Evolutionary conservation across 35 echinoderm and acorn worm species (phyloP).

Genomic region (Stichopus chloronotus): DNA sequence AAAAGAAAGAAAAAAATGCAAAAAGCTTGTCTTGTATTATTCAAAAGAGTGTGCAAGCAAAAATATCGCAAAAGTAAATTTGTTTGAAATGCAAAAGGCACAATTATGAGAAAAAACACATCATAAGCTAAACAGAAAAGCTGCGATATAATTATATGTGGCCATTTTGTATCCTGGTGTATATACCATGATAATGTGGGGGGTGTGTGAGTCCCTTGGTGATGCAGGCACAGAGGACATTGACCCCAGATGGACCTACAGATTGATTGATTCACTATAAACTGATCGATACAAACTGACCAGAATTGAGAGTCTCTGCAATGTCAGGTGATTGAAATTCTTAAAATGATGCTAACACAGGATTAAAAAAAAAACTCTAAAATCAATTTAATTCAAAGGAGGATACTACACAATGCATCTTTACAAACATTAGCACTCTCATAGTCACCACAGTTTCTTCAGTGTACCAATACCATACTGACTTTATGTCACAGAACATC

Average conservation of each 20-base stretch:
- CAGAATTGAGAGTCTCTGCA: not conserved
- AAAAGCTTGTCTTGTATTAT: constrained; percentile 27
- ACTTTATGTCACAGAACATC: not conserved
- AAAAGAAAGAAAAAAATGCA: constrained; percentile 1
- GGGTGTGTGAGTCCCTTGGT: constrained; percentile 38
- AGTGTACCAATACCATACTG: not conserved
- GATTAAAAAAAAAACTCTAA: not conserved
- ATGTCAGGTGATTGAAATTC: not conserved
- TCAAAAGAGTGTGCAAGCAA: constrained; percentile 13
- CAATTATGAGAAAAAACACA: not conserved
- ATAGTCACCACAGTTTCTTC: constrained; percentile 38
- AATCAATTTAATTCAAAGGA: not conserved
- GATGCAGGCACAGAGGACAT: constrained; percentile 33
- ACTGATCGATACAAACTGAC: not conserved
- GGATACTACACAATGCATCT: too few species aligned
- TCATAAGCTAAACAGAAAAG: constrained; percentile 16
- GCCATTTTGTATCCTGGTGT: not conserved
- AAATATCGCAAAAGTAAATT: not conserved
- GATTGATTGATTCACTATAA: not conserved
- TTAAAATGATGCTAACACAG: not conserved
- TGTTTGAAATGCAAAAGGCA: not conserved
- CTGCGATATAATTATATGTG: constrained; percentile 27
- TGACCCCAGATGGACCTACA: not conserved
- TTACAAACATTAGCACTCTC: not conserved
- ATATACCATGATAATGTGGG: constrained; percentile 5